Evolutionary conservation across 37 sponge, comb jelly and placozoan species (phyloP).

Genomic region (Geodia barretti): DNA sequence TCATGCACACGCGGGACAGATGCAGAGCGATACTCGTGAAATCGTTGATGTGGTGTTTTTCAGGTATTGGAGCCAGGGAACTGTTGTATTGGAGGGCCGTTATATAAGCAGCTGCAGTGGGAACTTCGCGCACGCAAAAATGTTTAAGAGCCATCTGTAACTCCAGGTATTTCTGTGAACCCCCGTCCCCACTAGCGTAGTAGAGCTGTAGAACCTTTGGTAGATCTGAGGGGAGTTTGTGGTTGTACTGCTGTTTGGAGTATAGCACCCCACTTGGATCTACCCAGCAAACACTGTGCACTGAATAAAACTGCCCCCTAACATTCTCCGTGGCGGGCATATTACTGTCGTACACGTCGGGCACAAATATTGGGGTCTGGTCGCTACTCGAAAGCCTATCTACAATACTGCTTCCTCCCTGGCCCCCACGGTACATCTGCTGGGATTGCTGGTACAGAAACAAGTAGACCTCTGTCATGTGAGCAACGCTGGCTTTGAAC

Average conservation of each 20-base stretch:
- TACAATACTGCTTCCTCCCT: background rate
- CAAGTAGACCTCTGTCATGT: conserved; percentile 44
- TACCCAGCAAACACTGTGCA: conserved; percentile 40
- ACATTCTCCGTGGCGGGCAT: background rate
- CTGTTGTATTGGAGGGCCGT: conserved; percentile 27
- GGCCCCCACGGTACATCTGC: background rate
- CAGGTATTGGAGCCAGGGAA: conserved; percentile 22
- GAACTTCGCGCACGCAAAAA: conserved; percentile 20
- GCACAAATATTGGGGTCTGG: conserved; percentile 39
- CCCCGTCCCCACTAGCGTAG: background rate
- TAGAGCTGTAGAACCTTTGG: conserved; percentile 30
- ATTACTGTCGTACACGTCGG: background rate
- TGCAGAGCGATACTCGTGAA: conserved; percentile 31
- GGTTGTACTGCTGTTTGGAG: conserved; percentile 8
- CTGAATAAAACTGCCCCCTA: conserved; percentile 24
- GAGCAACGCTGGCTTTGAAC: conserved; percentile 41
- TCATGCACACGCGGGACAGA: background rate
- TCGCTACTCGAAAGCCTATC: conserved; percentile 1
- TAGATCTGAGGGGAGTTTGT: conserved; percentile 6
- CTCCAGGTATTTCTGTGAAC: background rate
- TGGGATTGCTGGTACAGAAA: background rate
- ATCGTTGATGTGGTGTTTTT: conserved; percentile 5
- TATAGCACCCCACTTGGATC: conserved; percentile 47
- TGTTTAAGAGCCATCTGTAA: conserved; percentile 19
- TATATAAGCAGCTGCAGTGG: conserved; percentile 3